phyloP scores from a whole-genome alignment of 2,797 vertebrate species.

The Enteromius trimaculatus region DNA sequence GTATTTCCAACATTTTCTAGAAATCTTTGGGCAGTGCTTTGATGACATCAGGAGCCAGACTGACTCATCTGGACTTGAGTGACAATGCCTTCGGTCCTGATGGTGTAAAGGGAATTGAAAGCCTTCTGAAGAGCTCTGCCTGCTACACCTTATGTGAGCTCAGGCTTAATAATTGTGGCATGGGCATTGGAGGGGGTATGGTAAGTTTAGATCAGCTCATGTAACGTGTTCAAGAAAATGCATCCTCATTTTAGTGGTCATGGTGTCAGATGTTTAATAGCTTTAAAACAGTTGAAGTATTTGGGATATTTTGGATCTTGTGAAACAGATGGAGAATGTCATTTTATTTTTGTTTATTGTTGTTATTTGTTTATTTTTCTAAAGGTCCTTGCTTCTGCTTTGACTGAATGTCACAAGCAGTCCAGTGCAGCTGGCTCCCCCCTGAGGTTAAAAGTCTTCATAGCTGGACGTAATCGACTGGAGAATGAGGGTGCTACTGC shows the following conservation, averaged over 20 bases:
- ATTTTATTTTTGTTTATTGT: not conserved
- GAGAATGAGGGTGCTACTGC: conserved; percentile 88
- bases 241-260: not conserved
- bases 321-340: too few species aligned
- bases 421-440: conserved; percentile 80
- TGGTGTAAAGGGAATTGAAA: conserved; percentile 90
- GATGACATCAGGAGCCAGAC: conserved; percentile 86
- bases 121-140: conserved; percentile 85
- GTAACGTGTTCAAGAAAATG: not conserved
- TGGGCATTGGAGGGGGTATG: conserved; percentile 95
- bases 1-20: conserved; percentile 64
- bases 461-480: conserved; percentile 88
- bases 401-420: conserved; percentile 82
- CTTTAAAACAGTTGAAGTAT: too few species aligned
- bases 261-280: not conserved
- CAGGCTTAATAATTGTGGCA: conserved; percentile 95
- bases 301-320: too few species aligned
- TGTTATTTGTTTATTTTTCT: not conserved
- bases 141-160: conserved; percentile 90
- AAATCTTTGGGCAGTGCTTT: conserved; percentile 86
- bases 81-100: conserved; percentile 98
- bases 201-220: conserved; percentile 69
- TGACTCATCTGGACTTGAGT: conserved; percentile 92
- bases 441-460: conserved; percentile 83
- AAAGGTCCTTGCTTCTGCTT: conserved; percentile 85